A percentile compares a stretch with the other conserved stretches of the same genome.
These are phyloP conservation scores for Lutraria rhynchaena DNA, from an alignment of 1,140 invertebrate species.

Conservation along the genomic window DNA sequence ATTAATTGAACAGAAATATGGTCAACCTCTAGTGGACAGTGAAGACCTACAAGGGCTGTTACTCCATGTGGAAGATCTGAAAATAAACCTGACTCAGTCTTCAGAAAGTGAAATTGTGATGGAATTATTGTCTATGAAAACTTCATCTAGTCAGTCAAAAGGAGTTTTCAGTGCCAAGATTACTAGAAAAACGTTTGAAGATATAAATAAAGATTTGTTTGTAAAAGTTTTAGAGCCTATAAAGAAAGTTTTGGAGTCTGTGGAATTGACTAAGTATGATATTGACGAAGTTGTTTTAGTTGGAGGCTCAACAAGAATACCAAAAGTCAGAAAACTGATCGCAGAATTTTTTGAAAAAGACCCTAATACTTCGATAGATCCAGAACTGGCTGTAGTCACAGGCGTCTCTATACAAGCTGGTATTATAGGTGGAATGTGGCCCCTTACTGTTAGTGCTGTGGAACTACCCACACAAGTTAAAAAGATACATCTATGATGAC, in stretches of 20 bases:
- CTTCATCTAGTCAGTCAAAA: slow-evolving; percentile 55
- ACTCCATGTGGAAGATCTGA: slow-evolving; percentile 82
- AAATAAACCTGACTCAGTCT: slow-evolving; percentile 81
- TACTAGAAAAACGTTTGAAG: slow-evolving; percentile 81
- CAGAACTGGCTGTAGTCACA: slow-evolving; percentile 83
- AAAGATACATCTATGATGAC: slow-evolving; percentile 80
- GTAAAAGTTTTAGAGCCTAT: slow-evolving; percentile 80
- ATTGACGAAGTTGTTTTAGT: slow-evolving; percentile 84
- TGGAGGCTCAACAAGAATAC: slow-evolving; percentile 83
- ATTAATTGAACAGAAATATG: slow-evolving; percentile 73
- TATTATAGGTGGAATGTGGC: slow-evolving; percentile 84
- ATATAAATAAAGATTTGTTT: slow-evolving; percentile 82
- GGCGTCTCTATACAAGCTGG: slow-evolving; percentile 84
- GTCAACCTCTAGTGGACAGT: slow-evolving; percentile 76
- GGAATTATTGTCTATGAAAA: slow-evolving; percentile 74
- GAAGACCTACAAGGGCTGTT: slow-evolving; percentile 83
- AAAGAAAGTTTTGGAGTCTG: slow-evolving; percentile 90
- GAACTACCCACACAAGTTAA: slow-evolving; percentile 81
- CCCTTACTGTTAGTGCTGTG: slow-evolving; percentile 84
- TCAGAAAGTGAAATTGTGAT: slow-evolving; percentile 74
- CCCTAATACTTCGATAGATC: slow-evolving; percentile 83
- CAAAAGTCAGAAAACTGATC: slow-evolving; percentile 81
- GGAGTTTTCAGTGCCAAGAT: slow-evolving; percentile 69
- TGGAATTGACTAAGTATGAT: slow-evolving; percentile 85
- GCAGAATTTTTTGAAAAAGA: slow-evolving; percentile 80